phyloP scores from a whole-genome alignment of 1,140 invertebrate species.

The Oryctes rhinoceros region DNA sequence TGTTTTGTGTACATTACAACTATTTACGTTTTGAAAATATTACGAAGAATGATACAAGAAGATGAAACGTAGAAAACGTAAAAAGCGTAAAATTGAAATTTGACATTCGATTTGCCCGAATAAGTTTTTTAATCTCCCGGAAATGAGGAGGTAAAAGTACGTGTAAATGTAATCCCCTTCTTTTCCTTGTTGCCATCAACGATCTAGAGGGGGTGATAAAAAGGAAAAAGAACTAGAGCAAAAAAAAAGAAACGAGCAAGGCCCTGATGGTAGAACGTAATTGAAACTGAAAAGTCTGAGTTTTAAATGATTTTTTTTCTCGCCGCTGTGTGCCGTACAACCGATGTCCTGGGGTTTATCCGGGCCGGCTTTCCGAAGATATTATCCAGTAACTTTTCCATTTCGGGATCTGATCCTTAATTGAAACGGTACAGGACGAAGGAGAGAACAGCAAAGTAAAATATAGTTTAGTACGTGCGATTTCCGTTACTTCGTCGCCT shows the following conservation, averaged over 20 bases:
- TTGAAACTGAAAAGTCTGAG: conserved; percentile 39
- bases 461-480: conserved; percentile 30
- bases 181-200: conserved; percentile 15
- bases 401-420: conserved; percentile 39
- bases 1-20: too few relatives aligned
- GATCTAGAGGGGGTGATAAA: background rate
- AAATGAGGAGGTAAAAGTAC: conserved; percentile 27
- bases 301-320: conserved; percentile 37
- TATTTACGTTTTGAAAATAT: too few relatives aligned
- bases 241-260: background rate
- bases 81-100: conserved; percentile 27
- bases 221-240: background rate
- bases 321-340: background rate
- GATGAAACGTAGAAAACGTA: background rate
- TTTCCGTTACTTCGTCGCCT: background rate
- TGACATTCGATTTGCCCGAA: conserved; percentile 24
- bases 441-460: conserved; percentile 7
- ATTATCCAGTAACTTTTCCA: conserved; percentile 35
- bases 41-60: background rate
- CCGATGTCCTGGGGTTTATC: conserved; percentile 25
- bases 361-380: conserved; percentile 33
- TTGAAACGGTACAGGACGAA: conserved; percentile 32
- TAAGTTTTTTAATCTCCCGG: conserved; percentile 30
- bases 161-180: conserved; percentile 29
- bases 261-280: background rate